Conservation (phyloP, 2,888 invertebrate genomes). For the Agriopis leucophaearia region DNA sequence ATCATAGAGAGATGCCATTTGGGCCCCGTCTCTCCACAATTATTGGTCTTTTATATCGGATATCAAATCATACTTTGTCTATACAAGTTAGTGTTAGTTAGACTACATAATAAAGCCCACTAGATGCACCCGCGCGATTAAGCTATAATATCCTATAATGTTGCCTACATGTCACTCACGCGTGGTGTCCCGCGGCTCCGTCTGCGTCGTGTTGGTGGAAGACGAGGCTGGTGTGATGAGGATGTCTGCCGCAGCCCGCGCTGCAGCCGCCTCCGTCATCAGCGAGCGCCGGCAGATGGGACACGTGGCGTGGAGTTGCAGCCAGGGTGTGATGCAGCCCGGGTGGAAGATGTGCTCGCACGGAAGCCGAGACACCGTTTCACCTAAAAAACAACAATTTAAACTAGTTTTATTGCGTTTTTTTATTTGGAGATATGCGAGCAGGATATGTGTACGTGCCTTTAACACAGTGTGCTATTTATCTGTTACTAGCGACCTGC, state of each 20-base stretch:
- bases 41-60: no score
- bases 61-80: no score
- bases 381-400: conserved; percentile 75
- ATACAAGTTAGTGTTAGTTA: no score
- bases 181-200: conserved; percentile 4
- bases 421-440: no score
- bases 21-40: no score
- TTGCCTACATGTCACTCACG: conserved; percentile 34
- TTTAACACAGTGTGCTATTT: no score
- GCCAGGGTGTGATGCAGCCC: conserved; percentile 97
- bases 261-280: conserved; percentile 47
- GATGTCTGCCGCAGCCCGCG: conserved; percentile 31
- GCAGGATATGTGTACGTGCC: no score
- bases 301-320: conserved; percentile 98
- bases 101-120: no score
- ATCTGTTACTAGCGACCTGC: no score
- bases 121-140: no score
- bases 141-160: background rate
- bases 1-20: no score
- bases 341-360: conserved; percentile 97
- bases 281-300: conserved; percentile 94
- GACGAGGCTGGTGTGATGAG: conserved; percentile 13
- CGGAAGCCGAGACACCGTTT: conserved; percentile 91
- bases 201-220: conserved; percentile 6
- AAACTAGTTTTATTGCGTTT: no score